These are phyloP conservation scores for Anorthoa munda DNA, from an alignment of 2,888 invertebrate species.

Conservation along the genomic window DNA sequence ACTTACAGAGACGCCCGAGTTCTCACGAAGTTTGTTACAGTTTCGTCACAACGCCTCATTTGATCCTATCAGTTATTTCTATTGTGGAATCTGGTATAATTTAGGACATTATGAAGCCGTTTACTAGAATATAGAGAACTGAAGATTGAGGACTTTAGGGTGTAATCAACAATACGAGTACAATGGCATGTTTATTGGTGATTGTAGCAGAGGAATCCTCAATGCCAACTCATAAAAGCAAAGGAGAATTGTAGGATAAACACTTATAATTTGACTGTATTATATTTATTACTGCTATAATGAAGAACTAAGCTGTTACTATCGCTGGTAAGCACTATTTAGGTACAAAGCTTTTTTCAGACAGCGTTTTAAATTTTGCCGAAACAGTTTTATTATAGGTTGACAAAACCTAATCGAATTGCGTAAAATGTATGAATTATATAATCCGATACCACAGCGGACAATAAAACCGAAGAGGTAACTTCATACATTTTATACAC, in stretches of 20 bases:
- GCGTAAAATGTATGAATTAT: slow-evolving; percentile 1
- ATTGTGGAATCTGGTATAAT: slow-evolving; percentile 48
- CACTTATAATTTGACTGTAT: background rate
- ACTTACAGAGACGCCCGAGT: slow-evolving; percentile 22
- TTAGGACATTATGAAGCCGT: background rate
- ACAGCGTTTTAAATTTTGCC: background rate
- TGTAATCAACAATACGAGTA: slow-evolving; percentile 20
- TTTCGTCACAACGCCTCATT: slow-evolving; percentile 44
- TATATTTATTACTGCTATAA: background rate
- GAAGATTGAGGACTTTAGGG: background rate
- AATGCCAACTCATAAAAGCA: background rate
- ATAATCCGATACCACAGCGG: background rate
- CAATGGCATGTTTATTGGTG: slow-evolving; percentile 5
- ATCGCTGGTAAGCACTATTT: background rate
- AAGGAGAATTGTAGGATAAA: background rate
- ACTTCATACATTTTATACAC: background rate
- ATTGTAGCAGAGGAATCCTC: slow-evolving; percentile 12
- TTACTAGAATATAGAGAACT: slow-evolving; percentile 17
- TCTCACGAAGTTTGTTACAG: slow-evolving; percentile 48
- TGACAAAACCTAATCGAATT: background rate
- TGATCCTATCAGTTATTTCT: slow-evolving; percentile 48
- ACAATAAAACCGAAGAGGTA: background rate
- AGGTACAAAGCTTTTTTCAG: background rate
- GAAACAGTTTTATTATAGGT: background rate
- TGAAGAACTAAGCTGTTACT: background rate